These are phyloP conservation scores for Passer montanus DNA, from an alignment of 2,113 vertebrate genomes.

Conservation along the genomic window DNA sequence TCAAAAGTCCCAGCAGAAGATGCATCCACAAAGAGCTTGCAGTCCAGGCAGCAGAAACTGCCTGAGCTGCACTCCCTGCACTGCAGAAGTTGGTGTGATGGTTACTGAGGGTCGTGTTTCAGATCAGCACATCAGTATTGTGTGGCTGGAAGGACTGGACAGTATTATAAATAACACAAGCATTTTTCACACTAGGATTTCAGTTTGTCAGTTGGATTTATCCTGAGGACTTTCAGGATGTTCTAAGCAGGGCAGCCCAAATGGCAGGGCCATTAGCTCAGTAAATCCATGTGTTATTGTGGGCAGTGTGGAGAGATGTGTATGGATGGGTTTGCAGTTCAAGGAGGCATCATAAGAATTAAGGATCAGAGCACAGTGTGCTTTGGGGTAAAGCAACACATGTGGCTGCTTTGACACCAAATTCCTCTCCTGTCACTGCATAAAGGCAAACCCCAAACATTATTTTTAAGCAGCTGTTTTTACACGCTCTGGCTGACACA, in stretches of 20 bases:
- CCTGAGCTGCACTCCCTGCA: neutral
- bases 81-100: neutral
- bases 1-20: neutral
- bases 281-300: neutral
- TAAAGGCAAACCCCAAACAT: slow-evolving; percentile 44
- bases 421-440: slow-evolving; percentile 29
- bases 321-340: slow-evolving; percentile 3
- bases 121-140: neutral
- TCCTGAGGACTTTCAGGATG: neutral
- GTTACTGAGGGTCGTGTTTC: neutral
- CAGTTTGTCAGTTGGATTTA: neutral
- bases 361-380: neutral
- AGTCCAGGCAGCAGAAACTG: neutral
- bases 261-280: neutral
- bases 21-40: neutral
- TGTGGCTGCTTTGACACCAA: neutral
- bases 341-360: neutral
- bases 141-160: neutral
- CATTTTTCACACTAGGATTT: neutral
- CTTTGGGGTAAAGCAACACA: slow-evolving; percentile 18
- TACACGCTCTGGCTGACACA: slow-evolving; percentile 23
- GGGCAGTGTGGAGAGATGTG: neutral
- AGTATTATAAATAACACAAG: neutral
- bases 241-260: neutral
- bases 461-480: slow-evolving; percentile 57